A percentile compares a stretch with the other conserved stretches of the same genome.
Evolutionary conservation across 2,888 invertebrate species (phyloP).

Genomic region (Tachina lurida): DNA sequence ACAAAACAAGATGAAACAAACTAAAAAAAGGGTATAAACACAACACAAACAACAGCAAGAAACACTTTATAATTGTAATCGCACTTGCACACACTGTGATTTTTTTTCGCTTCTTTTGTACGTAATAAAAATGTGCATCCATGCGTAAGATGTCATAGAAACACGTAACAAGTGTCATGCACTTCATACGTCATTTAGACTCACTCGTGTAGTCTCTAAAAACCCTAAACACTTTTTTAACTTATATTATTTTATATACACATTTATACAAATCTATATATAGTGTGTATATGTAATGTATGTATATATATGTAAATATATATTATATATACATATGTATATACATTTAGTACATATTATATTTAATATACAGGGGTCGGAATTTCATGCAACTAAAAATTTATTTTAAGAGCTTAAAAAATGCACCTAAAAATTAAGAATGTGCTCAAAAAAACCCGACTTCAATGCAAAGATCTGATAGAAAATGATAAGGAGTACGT

Average conservation of each 20-base stretch:
- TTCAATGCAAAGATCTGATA: too few species aligned
- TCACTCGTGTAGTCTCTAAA: constrained; percentile 53
- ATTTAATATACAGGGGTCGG: too few species aligned
- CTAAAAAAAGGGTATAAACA: constrained; percentile 13
- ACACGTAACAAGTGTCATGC: constrained; percentile 74
- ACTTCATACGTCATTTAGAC: constrained; percentile 72
- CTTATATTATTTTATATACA: constrained; percentile 6
- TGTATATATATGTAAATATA: too few species aligned
- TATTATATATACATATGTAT: too few species aligned
- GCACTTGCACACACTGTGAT: constrained; percentile 22
- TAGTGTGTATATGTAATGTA: too few species aligned
- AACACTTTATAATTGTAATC: constrained; percentile 51
- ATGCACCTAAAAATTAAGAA: too few species aligned
- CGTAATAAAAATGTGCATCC: constrained; percentile 68
- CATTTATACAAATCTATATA: too few species aligned
- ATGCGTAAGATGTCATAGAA: constrained; percentile 72
- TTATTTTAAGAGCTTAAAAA: too few species aligned
- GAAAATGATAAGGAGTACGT: too few species aligned
- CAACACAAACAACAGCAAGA: constrained; percentile 31
- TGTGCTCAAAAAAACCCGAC: too few species aligned
- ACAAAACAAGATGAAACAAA: neutral
- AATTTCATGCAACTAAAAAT: too few species aligned
- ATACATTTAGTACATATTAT: too few species aligned
- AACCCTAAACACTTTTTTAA: constrained; percentile 49
- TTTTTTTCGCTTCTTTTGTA: constrained; percentile 31